Conservation (phyloP, 1,140 invertebrate species). For the Asbolus verrucosus region DNA sequence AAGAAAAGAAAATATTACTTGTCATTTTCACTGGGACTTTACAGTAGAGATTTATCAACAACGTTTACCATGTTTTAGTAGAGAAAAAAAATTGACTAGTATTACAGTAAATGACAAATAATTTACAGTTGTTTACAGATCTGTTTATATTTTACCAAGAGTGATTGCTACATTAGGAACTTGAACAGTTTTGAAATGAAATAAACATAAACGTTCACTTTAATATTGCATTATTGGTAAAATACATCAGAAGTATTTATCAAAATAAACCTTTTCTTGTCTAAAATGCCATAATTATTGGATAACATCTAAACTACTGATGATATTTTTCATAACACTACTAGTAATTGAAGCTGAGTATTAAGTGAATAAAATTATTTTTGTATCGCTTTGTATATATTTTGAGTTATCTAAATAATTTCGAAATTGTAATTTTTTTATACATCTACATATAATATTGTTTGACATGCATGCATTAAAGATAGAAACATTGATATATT, state of each 20-base stretch:
- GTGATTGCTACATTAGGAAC: slow-evolving; percentile 57
- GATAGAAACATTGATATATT: slow-evolving; percentile 58
- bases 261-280: slow-evolving; percentile 48
- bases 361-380: slow-evolving; percentile 45
- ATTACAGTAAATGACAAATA: slow-evolving; percentile 31
- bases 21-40: slow-evolving; percentile 39
- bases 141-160: slow-evolving; percentile 43
- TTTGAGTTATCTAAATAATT: slow-evolving; percentile 37
- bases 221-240: slow-evolving; percentile 42
- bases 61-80: not conserved
- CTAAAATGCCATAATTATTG: slow-evolving; percentile 59
- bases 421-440: slow-evolving; percentile 43
- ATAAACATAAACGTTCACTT: slow-evolving; percentile 10
- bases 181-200: slow-evolving; percentile 46
- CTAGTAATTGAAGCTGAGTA: slow-evolving; percentile 49
- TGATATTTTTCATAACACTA: slow-evolving; percentile 47
- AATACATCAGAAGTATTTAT: slow-evolving; percentile 16
- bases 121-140: slow-evolving; percentile 16
- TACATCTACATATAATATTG: slow-evolving; percentile 56
- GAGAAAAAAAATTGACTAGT: slow-evolving; percentile 33
- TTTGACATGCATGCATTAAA: slow-evolving; percentile 54
- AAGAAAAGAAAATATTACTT: too few species aligned
- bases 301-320: slow-evolving; percentile 55
- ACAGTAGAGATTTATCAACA: slow-evolving; percentile 7
- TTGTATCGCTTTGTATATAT: slow-evolving; percentile 37